Evolutionary conservation across 2,888 invertebrate genomes (phyloP).

Genomic region (Lasioglossum calceatum): DNA sequence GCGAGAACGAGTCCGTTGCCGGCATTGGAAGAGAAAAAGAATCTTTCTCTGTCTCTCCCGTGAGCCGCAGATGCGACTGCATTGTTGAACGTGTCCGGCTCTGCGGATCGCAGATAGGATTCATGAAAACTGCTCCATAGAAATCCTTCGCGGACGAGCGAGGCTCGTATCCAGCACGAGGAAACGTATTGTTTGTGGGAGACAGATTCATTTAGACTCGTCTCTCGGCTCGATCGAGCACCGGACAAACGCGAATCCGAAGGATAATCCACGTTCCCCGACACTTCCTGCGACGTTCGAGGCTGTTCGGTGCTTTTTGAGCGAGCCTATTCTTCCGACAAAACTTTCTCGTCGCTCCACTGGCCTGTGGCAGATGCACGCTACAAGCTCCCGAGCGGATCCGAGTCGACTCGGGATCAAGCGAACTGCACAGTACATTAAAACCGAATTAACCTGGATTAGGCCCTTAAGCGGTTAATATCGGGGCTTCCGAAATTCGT

Average conservation of each 20-base stretch:
- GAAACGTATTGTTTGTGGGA: slow-evolving; percentile 65
- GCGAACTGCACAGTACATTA: neutral
- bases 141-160: slow-evolving; percentile 57
- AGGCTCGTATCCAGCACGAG: slow-evolving; percentile 27
- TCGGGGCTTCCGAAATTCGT: slow-evolving; percentile 7
- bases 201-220: slow-evolving; percentile 73
- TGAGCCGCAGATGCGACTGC: slow-evolving; percentile 26
- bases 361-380: neutral
- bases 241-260: slow-evolving; percentile 27
- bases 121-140: slow-evolving; percentile 74
- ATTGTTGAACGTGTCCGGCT: slow-evolving; percentile 66
- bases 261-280: slow-evolving; percentile 36
- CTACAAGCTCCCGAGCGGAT: neutral
- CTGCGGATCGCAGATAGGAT: slow-evolving; percentile 73
- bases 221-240: slow-evolving; percentile 63
- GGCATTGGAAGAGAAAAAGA: neutral
- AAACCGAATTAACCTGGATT: slow-evolving; percentile 11
- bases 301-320: slow-evolving; percentile 28
- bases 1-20: slow-evolving; percentile 8
- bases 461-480: neutral
- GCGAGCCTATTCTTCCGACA: neutral
- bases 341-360: neutral
- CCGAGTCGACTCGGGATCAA: neutral
- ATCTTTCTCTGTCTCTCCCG: neutral
- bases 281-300: slow-evolving; percentile 29